Evolutionary conservation across 2,888 invertebrate species (phyloP).

Genomic region (Xylota sylvarum): DNA sequence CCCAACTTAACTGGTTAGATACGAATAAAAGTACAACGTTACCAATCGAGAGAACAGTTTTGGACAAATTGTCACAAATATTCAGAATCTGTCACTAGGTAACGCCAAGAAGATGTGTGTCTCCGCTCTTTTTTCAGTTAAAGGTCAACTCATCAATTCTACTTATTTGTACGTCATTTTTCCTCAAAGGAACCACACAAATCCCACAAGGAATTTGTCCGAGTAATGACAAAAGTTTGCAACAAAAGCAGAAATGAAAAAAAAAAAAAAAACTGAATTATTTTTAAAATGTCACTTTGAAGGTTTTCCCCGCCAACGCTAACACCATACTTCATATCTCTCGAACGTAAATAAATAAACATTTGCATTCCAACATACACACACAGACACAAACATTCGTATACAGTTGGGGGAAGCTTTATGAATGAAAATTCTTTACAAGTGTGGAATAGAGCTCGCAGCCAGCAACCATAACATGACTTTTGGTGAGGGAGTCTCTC

Average conservation of each 20-base stretch:
- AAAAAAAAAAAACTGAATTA: slow-evolving; percentile 27
- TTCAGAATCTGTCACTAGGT: background rate
- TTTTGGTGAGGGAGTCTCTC: slow-evolving; percentile 48
- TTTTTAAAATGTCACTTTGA: slow-evolving; percentile 56
- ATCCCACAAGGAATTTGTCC: slow-evolving; percentile 8
- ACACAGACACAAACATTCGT: slow-evolving; percentile 2
- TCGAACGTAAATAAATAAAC: slow-evolving; percentile 77
- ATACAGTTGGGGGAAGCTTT: slow-evolving; percentile 64
- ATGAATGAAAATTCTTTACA: slow-evolving; percentile 75
- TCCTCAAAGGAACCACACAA: background rate
- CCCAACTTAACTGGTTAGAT: background rate
- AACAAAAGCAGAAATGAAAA: slow-evolving; percentile 29
- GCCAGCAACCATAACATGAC: slow-evolving; percentile 47
- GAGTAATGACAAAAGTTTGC: slow-evolving; percentile 21
- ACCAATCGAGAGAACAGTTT: background rate
- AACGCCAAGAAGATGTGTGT: background rate
- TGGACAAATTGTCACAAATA: background rate
- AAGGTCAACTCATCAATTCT: slow-evolving; percentile 30
- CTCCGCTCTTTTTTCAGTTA: background rate
- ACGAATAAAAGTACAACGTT: background rate
- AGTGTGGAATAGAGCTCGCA: slow-evolving; percentile 29
- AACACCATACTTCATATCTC: slow-evolving; percentile 62
- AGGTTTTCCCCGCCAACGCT: slow-evolving; percentile 69
- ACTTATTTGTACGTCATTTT: slow-evolving; percentile 5
- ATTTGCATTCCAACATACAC: slow-evolving; percentile 65